Evolutionary conservation across 2,113 vertebrate genomes (phyloP).

Genomic region (Heloderma charlesbogerti): DNA sequence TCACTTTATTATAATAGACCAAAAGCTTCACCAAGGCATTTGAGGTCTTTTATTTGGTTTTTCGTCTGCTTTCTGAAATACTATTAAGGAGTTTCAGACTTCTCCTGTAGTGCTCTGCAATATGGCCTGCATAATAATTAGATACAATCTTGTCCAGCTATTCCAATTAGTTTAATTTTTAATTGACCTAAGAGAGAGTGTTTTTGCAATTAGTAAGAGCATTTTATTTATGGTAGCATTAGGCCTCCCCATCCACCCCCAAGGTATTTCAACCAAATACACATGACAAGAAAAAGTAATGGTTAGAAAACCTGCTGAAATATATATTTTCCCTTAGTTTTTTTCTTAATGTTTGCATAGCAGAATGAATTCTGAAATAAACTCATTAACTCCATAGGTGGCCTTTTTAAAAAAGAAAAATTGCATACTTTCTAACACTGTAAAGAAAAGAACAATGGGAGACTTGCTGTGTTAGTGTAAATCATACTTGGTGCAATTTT

Average conservation of each 20-base stretch:
- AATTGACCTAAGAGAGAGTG: conserved; percentile 54
- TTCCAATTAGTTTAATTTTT: conserved; percentile 66
- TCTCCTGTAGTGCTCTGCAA: conserved; percentile 13
- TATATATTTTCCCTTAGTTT: neutral
- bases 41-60: neutral
- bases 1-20: neutral
- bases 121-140: conserved; percentile 3
- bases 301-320: conserved; percentile 22
- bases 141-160: conserved; percentile 37
- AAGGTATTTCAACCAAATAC: neutral
- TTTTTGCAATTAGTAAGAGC: conserved; percentile 45
- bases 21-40: neutral
- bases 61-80: neutral
- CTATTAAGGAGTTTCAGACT: conserved; percentile 3
- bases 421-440: neutral
- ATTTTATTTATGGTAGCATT: neutral
- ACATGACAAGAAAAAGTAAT: accelerated
- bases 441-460: conserved; percentile 9
- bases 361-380: neutral
- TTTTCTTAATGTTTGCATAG: conserved; percentile 9
- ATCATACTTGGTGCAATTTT: neutral
- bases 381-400: neutral
- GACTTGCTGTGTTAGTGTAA: neutral
- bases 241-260: neutral
- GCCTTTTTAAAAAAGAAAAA: neutral